phyloP scores from a whole-genome alignment of 35 echinoderm and acorn worm genomes.

The Lytechinus pictus region DNA sequence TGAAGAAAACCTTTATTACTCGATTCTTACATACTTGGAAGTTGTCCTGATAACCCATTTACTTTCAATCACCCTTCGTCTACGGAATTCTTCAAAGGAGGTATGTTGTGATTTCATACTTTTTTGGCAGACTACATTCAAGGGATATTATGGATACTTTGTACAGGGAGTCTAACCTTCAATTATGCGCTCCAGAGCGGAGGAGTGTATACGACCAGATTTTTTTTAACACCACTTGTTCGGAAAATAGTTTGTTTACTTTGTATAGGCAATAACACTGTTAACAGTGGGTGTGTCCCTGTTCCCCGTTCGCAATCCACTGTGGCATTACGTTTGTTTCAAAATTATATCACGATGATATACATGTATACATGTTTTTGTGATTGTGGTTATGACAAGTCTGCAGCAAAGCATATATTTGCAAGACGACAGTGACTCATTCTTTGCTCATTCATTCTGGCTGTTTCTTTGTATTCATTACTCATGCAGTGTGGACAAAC shows the following conservation, averaged over 20 bases:
- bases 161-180: background rate
- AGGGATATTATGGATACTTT: background rate
- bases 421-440: background rate
- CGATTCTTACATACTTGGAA: background rate
- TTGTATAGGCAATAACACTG: background rate
- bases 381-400: background rate
- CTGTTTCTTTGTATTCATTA: background rate
- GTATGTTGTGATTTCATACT: background rate
- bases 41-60: background rate
- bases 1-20: background rate
- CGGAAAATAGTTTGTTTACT: slow-evolving; percentile 40
- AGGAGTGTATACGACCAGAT: background rate
- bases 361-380: background rate
- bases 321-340: background rate
- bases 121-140: background rate
- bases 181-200: background rate
- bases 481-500: too few species aligned
- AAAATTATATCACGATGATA: background rate
- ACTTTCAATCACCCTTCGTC: background rate
- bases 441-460: background rate
- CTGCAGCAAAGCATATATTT: background rate
- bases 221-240: slow-evolving; percentile 22
- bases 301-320: background rate
- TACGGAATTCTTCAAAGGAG: background rate
- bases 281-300: slow-evolving; percentile 35